Conservation (phyloP, 2,888 invertebrate genomes). For the Morpho achilles region DNA sequence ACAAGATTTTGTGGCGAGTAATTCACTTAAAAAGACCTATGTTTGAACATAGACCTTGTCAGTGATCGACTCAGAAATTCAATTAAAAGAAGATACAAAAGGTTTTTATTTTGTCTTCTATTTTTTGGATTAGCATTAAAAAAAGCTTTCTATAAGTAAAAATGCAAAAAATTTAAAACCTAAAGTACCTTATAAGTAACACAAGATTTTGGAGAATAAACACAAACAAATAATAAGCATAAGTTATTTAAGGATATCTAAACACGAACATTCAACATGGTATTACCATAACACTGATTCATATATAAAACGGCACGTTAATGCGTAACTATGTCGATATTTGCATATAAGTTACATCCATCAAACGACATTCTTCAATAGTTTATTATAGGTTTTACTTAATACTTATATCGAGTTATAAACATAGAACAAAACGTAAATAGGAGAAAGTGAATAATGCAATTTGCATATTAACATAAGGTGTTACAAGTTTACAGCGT, state of each 20-base stretch:
- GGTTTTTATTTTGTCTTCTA: too few species aligned
- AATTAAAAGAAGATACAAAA: too few species aligned
- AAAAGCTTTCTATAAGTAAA: too few species aligned
- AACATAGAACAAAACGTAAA: constrained; percentile 4
- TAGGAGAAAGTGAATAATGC: constrained; percentile 2
- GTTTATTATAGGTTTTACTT: constrained; percentile 16
- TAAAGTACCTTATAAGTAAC: too few species aligned
- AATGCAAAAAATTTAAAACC: too few species aligned
- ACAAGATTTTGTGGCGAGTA: too few species aligned
- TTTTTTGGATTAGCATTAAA: too few species aligned
- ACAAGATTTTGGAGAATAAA: too few species aligned
- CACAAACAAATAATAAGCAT: not conserved
- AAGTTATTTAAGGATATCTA: not conserved
- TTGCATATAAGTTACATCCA: constrained; percentile 18
- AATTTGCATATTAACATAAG: constrained; percentile 5
- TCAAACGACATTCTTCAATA: constrained; percentile 5
- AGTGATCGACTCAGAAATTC: too few species aligned
- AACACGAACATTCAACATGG: constrained; percentile 8
- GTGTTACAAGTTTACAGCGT: not conserved
- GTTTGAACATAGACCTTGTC: too few species aligned
- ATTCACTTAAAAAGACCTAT: too few species aligned
- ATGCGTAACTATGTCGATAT: constrained; percentile 19
- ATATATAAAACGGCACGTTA: constrained; percentile 10
- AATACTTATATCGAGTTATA: constrained; percentile 7
- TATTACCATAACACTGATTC: constrained; percentile 16